Evolutionary conservation across 2,797 vertebrate species (phyloP).

Genomic region (Mico argentatus): DNA sequence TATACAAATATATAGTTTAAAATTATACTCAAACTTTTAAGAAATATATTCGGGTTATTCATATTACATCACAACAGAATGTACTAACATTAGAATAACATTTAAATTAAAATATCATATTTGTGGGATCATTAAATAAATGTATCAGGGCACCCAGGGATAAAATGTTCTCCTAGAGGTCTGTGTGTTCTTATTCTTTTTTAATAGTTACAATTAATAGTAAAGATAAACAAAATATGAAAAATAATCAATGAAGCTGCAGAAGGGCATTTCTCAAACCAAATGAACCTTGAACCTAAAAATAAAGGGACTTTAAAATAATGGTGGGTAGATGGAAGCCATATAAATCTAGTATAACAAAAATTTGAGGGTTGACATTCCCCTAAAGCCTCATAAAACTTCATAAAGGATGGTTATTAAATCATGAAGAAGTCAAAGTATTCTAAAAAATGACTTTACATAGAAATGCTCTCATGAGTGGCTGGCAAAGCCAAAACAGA

Average conservation of each 20-base stretch:
- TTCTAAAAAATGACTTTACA: not conserved
- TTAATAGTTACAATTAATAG: not conserved
- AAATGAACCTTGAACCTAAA: not conserved
- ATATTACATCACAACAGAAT: not conserved
- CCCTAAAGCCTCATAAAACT: not conserved
- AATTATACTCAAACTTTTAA: not conserved
- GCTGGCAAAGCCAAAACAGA: not conserved
- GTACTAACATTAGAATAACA: not conserved
- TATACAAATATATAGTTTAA: not conserved
- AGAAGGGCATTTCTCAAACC: not conserved
- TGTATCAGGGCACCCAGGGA: not conserved
- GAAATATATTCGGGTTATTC: constrained; percentile 13
- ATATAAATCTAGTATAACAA: not conserved
- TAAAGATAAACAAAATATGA: not conserved
- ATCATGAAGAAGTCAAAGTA: not conserved
- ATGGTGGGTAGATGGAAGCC: not conserved
- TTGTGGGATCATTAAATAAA: not conserved
- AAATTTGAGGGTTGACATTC: not conserved
- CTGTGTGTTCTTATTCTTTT: not conserved
- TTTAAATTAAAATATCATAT: not conserved
- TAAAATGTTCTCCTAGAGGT: not conserved
- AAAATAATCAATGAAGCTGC: not conserved
- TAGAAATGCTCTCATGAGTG: not conserved
- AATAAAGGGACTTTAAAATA: not conserved
- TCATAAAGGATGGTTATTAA: not conserved